Evolutionary conservation across 1,140 invertebrate species (phyloP), one percentile per base, ranked within the genome.

Genomic region (Zaprionus ghesquierei): DNA sequence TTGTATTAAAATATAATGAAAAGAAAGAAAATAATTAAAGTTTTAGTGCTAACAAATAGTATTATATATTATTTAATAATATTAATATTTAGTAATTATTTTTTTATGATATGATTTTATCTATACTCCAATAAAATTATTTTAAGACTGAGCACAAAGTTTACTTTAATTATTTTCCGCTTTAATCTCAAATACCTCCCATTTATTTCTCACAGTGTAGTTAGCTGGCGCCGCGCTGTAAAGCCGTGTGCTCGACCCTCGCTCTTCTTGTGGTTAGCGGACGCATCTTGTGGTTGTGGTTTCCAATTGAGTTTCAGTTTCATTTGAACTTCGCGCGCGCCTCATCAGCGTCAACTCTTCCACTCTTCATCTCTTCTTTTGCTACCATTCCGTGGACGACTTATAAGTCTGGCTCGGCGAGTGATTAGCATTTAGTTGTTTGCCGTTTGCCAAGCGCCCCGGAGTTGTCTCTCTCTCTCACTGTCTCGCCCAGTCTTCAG

Each of bases 361-460:
- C n/a, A n/a, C n/a, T n/a, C n/a, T n/a, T n/a, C n/a, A 44, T 53
- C 58, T 33, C 60, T 55, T n/a, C 35, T 29, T 20, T 51, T 20
- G n/a, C 62, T 22, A 23, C 61, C 35, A 25, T 44, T 44, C 13
- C 41, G 3, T 81, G 73, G 75, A 51, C 79, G 75, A 79, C 71
- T 73, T 86, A 86, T 82, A 86, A 91, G 86, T 77, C 81, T 79
- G 63, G 75, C 54, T 49, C 69, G 56, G 56, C 31, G 54, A 76
- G 68, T 91, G 90, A 91, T 91, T 90, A 90, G 73, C 90, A 91
- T 91, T 91, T 91, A 91, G 90, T 91, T 81, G 82, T 77, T 81
- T 85, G 76, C 71, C 62, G 81, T 76, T 90, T 77, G 86, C 74
- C 86, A 76, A 85, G 75, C 63, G 69, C 33, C 68, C 72, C 68